Base-by-base conservation (phyloP, 2,797 vertebrate genomes). In the Prionace glauca region DNA sequence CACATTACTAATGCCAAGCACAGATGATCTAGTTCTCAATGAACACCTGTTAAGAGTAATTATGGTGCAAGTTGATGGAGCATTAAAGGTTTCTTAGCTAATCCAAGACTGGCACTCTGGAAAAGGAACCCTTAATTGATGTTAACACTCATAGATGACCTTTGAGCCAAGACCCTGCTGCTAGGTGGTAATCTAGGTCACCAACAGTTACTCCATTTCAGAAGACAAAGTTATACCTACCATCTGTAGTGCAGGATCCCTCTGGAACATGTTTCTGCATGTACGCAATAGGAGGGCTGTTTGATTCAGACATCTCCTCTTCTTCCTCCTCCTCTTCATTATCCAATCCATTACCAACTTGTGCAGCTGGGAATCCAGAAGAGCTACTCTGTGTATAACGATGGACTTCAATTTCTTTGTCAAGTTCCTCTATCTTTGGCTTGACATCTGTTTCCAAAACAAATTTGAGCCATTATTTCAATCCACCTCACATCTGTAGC, bases 181-280 rank as follows among this genome's bases (percentile, higher is more conserved):
- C 86, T 60, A 62, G 29, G 12, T n/a, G 29, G 14, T n/a, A 77
- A n/a, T n/a, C 74, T n/a, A 77, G 74, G 32, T 77, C 74, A 29
- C 45, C 56, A 22, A 56, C 26, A 20, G 86, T 56, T 94, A 62
- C 36, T 45, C 67, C 2, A 32, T 94, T n/a, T 29, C 16, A 95
- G 69, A 74, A 74, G 45, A 77, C 62, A 90, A 45, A 12, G 9
- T 72, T 95, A 67, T 91, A 97, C 96, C 84, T 97, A 99, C 99
- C 99, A 95, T 99, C 99, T 96, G 98, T 97, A 96, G 98, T 99
- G 98, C 99, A 99, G 98, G 98, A 99, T 96, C 99, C 99, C 95
- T 99, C 99, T 0, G 99, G 99, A 95, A 97, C 98, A 56, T 98
- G 98, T 95, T 98, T 98, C 97, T 99, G 99, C 24, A 99, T 97